A percentile compares a stretch with the other conserved stretches of the same genome.
phyloP scores from a whole-genome alignment of 2,888 invertebrate genomes.

The Melinaea marsaeus region DNA sequence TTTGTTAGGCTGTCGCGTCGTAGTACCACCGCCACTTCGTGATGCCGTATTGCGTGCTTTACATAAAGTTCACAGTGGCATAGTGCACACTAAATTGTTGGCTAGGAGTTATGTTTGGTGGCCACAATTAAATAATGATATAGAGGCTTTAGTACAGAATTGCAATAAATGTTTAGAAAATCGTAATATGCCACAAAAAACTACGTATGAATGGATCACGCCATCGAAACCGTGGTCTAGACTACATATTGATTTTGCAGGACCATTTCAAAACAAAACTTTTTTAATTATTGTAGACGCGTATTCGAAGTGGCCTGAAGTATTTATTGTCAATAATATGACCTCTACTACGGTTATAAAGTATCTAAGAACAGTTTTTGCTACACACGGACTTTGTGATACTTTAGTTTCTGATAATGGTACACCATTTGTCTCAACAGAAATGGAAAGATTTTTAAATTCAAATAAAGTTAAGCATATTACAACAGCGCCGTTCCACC shows the following conservation, averaged over 20 bases:
- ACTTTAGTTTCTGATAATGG: conserved; percentile 25
- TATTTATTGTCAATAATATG: conserved; percentile 21
- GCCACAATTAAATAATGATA: conserved; percentile 29
- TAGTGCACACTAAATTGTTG: conserved; percentile 31
- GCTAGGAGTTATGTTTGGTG: conserved; percentile 35
- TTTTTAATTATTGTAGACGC: conserved; percentile 29
- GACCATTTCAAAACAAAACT: conserved; percentile 25
- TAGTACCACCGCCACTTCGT: conserved; percentile 12
- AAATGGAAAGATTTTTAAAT: conserved; percentile 21
- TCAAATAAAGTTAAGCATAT: conserved; percentile 29
- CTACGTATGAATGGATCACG: conserved; percentile 20
- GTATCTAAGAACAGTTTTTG: conserved; percentile 23
- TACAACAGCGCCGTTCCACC: conserved; percentile 30
- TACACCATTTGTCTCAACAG: conserved; percentile 25
- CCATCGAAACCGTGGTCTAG: conserved; percentile 26
- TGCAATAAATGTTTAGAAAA: conserved; percentile 15
- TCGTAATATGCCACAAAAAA: conserved; percentile 23
- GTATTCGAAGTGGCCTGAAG: conserved; percentile 28
- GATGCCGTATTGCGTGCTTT: conserved; percentile 15
- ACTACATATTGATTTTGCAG: conserved; percentile 30
- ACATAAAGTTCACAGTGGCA: conserved; percentile 29
- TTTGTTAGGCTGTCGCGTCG: conserved; percentile 19
- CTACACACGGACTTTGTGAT: conserved; percentile 27
- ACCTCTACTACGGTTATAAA: conserved; percentile 26
- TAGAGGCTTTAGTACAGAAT: conserved; percentile 5